phyloP scores from a whole-genome alignment of 2,888 invertebrate species.

The Creontiades dilutus region DNA sequence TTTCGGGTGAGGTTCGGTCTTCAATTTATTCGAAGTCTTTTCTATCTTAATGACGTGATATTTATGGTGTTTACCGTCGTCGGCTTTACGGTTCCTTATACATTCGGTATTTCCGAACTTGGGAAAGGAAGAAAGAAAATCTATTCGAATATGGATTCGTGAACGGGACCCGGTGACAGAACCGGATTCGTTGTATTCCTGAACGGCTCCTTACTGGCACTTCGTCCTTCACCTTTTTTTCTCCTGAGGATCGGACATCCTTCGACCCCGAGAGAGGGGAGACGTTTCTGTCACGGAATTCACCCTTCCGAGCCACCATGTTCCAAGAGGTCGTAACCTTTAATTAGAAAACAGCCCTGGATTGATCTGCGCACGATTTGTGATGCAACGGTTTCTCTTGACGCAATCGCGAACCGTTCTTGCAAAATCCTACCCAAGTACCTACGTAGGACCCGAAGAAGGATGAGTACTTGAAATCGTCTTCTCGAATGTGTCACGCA shows the following conservation, averaged over 20 bases:
- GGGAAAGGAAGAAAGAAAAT: neutral
- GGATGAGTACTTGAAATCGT: neutral
- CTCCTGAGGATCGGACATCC: neutral
- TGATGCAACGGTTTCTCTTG: neutral
- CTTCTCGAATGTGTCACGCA: neutral
- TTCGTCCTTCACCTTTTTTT: neutral
- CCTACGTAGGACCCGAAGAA: neutral
- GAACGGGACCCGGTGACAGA: neutral
- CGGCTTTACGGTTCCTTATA: neutral
- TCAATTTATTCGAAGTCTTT: neutral
- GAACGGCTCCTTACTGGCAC: too few relatives aligned
- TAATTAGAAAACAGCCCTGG: conserved; percentile 23
- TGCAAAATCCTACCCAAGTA: neutral
- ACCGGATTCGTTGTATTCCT: neutral
- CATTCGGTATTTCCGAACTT: neutral
- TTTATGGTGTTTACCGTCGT: conserved; percentile 1
- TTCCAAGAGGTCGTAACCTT: conserved; percentile 19
- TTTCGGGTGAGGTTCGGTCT: neutral
- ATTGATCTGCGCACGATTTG: conserved; percentile 37
- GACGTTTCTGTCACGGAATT: neutral
- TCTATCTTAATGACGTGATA: neutral
- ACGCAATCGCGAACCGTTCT: neutral
- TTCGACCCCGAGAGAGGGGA: neutral
- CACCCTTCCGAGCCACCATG: neutral
- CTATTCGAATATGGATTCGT: neutral